Evolutionary conservation across 2,888 invertebrate genomes (phyloP), one percentile per base, ranked within the genome.

Genomic region (Pherbina coryleti): DNA sequence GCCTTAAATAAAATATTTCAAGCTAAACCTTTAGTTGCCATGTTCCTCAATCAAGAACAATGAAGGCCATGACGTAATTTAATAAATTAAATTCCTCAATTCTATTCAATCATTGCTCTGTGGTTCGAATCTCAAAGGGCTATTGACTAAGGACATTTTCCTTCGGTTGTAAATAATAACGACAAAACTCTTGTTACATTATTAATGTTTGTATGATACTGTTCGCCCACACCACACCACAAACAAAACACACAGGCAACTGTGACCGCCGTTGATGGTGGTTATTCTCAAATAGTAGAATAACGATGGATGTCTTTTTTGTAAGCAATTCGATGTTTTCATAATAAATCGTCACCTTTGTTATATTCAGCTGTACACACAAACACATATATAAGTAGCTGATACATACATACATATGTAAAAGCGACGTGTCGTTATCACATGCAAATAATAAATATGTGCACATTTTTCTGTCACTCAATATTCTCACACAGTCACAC

Each of bases 391-490:
- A 57, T 31, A 19, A n/a, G n/a, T n/a, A n/a, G n/a, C n/a, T n/a
- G n/a, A n/a, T 9, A 25, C 44, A 37, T n/a, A 19, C 9, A 14
- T 37, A 19, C 8, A 19, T 44, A 8, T 14, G 3, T 8, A 49
- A 5, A 19, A 64, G 14, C 19, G 19, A 34, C n/a, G 37, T 66
- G 19, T 14, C 28, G 64, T 66, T 75, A 66, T 75, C 75, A 57
- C 44, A 28, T 69, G 34, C 67, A 70, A 75, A 51, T 79, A 78
- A 81, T 76, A 79, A 78, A 81, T 81, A 76, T 77, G 55, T 69
- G 74, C 62, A 77, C 64, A 81, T 80, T 79, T 81, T 80, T 82
- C 80, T 77, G 76, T 77, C 75, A 81, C 69, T 77, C 74, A 78
- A 79, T 77, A 79, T 69, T 66, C 67, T 11, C 62, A 51, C 25